Percentiles rank a stretch among this genome's conserved stretches.
Conservation (phyloP, 37 sponge, comb jelly and placozoan species). For the Petrosia ficiformis region DNA sequence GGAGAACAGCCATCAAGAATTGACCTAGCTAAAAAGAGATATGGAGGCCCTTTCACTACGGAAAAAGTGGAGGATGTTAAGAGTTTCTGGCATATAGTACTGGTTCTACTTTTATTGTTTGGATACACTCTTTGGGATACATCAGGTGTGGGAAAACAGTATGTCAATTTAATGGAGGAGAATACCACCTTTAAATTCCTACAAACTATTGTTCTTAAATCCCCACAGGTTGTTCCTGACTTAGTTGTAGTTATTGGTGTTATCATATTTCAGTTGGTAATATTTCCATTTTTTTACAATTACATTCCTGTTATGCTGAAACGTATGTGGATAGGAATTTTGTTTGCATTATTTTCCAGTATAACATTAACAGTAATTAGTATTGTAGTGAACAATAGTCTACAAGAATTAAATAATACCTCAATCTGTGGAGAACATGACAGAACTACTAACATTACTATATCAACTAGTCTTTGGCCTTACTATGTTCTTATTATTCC, state of each 20-base stretch:
- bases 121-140: no score
- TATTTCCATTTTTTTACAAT: neutral
- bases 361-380: neutral
- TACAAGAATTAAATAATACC: neutral
- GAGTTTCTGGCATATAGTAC: neutral
- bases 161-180: no score
- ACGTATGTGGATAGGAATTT: neutral
- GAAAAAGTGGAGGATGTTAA: slow-evolving; percentile 4
- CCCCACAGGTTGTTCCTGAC: no score
- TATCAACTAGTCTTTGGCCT: no score
- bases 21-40: slow-evolving; percentile 3
- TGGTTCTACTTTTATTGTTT: neutral
- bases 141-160: no score
- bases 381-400: neutral
- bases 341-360: neutral
- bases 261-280: neutral
- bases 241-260: neutral
- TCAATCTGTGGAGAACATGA: no score
- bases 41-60: neutral
- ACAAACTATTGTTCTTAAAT: neutral
- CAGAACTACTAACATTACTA: neutral
- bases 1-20: neutral
- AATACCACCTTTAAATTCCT: no score
- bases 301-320: neutral
- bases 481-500: no score